A percentile compares a stretch with the other conserved stretches of the same genome.
phyloP scores from a whole-genome alignment of 2,797 vertebrate genomes.

The Antennarius maculatus region DNA sequence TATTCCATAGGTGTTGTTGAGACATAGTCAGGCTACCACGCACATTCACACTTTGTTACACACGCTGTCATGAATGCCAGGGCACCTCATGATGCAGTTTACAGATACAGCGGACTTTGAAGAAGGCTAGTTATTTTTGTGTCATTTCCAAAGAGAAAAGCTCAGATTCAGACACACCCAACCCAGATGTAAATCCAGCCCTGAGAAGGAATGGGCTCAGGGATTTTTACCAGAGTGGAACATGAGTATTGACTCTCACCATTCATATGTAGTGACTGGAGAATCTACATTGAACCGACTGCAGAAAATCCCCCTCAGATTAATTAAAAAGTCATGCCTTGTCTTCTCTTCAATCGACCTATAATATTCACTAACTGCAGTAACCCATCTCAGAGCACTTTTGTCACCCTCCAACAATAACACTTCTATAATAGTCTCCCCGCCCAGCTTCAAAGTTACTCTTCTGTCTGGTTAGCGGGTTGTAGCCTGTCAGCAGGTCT shows the following conservation, averaged over 20 bases:
- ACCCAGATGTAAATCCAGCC: too few species aligned
- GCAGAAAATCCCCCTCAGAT: too few species aligned
- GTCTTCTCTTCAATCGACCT: too few species aligned
- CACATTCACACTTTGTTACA: conserved; percentile 1
- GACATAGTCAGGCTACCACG: too few species aligned
- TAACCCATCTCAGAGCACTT: not conserved
- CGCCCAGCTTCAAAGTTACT: conserved; percentile 23
- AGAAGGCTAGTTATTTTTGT: conserved; percentile 3
- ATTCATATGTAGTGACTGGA: too few species aligned
- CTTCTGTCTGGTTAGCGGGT: conserved; percentile 20
- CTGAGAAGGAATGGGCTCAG: too few species aligned
- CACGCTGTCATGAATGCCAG: not conserved
- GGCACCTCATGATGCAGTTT: not conserved
- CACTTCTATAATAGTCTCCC: conserved; percentile 3
- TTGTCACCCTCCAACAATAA: not conserved
- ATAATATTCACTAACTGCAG: too few species aligned
- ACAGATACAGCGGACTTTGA: not conserved
- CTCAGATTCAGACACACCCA: not conserved
- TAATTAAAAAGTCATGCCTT: too few species aligned
- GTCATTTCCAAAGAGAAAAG: conserved; percentile 12
- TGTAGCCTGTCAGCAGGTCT: conserved; percentile 29
- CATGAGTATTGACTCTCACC: too few species aligned
- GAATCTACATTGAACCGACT: too few species aligned
- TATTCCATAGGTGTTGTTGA: not conserved
- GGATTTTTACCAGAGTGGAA: too few species aligned